Evolutionary conservation across 2,888 invertebrate species (phyloP).

Genomic region (Lithophane ornitopus): DNA sequence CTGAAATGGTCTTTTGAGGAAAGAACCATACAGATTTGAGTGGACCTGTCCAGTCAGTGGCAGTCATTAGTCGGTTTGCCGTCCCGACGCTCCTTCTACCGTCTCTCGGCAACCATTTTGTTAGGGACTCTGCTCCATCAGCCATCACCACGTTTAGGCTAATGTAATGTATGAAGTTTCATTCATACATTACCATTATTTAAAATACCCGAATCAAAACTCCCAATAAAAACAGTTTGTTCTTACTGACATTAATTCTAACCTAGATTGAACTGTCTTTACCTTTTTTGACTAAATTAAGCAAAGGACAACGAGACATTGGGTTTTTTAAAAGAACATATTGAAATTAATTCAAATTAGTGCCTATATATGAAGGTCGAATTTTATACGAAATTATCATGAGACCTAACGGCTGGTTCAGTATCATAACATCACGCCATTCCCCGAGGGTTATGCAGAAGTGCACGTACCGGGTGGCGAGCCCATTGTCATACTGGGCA

Average conservation of each 20-base stretch:
- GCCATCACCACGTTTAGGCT: no score
- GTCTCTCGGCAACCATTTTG: no score
- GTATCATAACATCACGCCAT: no score
- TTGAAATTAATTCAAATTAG: conserved; percentile 55
- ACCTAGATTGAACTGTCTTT: conserved; percentile 39
- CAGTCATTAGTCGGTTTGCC: no score
- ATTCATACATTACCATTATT: conserved; percentile 16
- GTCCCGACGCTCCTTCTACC: no score
- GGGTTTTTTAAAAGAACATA: conserved; percentile 54
- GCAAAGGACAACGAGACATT: conserved; percentile 37
- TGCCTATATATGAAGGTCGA: conserved; percentile 22
- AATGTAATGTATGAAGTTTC: no score
- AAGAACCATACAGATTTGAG: no score
- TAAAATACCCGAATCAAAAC: conserved; percentile 23
- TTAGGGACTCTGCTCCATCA: no score
- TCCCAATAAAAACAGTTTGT: conserved; percentile 40
- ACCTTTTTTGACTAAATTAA: conserved; percentile 51
- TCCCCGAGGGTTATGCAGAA: no score
- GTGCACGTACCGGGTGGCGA: rapidly evolving
- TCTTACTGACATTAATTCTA: conserved; percentile 50
- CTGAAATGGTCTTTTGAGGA: no score
- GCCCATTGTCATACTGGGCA: no score
- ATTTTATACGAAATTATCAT: conserved; percentile 21
- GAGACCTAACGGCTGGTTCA: background rate
- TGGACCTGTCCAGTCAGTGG: no score